phyloP scores from a whole-genome alignment of 2,888 invertebrate species.

The Blomia tropicalis region DNA sequence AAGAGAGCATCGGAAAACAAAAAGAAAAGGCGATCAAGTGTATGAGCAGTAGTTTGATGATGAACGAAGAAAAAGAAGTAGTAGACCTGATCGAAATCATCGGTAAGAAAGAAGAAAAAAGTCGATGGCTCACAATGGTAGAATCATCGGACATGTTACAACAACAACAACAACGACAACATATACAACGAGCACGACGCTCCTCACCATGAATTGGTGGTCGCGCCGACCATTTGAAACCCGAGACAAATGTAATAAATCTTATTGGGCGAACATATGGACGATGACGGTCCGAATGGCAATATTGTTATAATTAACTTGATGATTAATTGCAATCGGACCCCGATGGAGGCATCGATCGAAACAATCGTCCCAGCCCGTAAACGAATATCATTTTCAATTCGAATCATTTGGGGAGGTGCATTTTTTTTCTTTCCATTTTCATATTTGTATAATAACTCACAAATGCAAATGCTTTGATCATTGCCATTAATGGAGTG shows the following conservation, averaged over 20 bases:
- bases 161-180: no score
- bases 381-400: no score
- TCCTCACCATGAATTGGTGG: no score
- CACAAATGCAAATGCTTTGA: constrained; percentile 13
- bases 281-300: constrained; percentile 13
- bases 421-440: no score
- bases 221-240: no score
- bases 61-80: not conserved
- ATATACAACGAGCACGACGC: no score
- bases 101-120: no score
- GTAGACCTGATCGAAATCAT: not conserved
- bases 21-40: no score
- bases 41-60: not conserved
- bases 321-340: constrained; percentile 14
- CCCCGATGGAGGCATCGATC: not conserved
- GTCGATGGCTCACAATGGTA: no score
- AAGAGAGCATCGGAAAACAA: not conserved
- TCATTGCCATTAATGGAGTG: constrained; percentile 11
- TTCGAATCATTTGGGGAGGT: no score
- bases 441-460: constrained; percentile 6
- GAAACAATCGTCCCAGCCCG: no score
- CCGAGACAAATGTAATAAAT: constrained; percentile 11
- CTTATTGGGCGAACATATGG: constrained; percentile 6
- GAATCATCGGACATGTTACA: no score
- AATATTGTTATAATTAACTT: constrained; percentile 14